Conservation (phyloP, 2,888 invertebrate species). For the Sussaba pulchella region DNA sequence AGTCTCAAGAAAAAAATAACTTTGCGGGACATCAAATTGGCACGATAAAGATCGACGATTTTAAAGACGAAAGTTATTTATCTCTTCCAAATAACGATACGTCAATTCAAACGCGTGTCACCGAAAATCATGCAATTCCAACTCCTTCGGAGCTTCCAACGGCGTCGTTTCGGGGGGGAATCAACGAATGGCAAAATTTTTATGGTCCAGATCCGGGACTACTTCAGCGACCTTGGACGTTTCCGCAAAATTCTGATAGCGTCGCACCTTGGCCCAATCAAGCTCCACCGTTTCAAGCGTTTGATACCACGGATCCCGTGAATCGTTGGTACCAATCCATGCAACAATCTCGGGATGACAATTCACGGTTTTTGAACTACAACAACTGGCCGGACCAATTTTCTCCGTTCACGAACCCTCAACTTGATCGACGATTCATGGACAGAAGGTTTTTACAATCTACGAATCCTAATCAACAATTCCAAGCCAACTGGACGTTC, state of each 20-base stretch:
- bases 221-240: conserved; percentile 11
- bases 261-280: conserved; percentile 25
- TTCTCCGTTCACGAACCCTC: neutral
- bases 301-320: conserved; percentile 35
- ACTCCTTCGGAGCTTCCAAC: neutral
- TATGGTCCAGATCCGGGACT: conserved; percentile 1
- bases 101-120: neutral
- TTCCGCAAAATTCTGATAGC: conserved; percentile 24
- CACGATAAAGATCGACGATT: conserved; percentile 1
- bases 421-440: neutral
- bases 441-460: too few species aligned
- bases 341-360: neutral
- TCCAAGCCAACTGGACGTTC: too few species aligned
- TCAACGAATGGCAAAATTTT: conserved; percentile 29
- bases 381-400: neutral
- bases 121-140: neutral
- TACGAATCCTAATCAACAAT: too few species aligned
- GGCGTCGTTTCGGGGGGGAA: neutral
- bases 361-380: neutral
- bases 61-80: conserved; percentile 12
- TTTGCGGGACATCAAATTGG: neutral
- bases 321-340: conserved; percentile 45
- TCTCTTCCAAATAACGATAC: conserved; percentile 28
- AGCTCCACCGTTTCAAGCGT: conserved; percentile 29
- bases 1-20: conserved; percentile 5